Conservation (phyloP, 2,113 vertebrate genomes). For the Phocoena sinus region DNA sequence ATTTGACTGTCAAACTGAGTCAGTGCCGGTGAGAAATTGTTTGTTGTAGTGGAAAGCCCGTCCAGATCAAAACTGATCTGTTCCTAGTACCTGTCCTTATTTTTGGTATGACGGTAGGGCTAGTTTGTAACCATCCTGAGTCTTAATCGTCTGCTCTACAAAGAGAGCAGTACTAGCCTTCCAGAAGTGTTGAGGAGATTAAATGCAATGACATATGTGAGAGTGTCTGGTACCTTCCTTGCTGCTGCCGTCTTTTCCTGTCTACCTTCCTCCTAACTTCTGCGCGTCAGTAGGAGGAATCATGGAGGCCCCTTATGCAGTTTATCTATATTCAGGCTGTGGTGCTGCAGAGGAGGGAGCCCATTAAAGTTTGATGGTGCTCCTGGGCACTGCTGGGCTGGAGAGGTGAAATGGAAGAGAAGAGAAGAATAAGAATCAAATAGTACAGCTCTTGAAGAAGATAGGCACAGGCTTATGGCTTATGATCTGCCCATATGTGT, state of each 20-base stretch:
- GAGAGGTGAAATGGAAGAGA: neutral
- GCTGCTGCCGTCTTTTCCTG: neutral
- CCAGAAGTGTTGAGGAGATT: neutral
- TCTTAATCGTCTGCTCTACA: neutral
- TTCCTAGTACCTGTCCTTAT: neutral
- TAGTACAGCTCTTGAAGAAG: neutral
- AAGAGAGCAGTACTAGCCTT: neutral
- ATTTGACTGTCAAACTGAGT: neutral
- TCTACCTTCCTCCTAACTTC: neutral
- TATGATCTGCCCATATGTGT: neutral
- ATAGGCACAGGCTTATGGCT: neutral
- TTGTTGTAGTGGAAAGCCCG: neutral
- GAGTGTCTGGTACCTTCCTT: neutral
- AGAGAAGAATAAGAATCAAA: neutral
- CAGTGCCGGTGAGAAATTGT: neutral
- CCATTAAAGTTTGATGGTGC: slow-evolving; percentile 27
- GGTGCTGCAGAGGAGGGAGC: neutral
- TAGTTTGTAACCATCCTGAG: neutral
- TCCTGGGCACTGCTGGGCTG: neutral
- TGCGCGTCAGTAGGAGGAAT: neutral
- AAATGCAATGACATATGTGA: neutral
- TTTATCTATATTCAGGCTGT: slow-evolving; percentile 13
- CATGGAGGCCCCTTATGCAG: neutral
- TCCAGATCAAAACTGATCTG: neutral
- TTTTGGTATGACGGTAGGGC: neutral